Base-by-base conservation (phyloP, 2,888 invertebrate species). In the Ormyrus rosae region DNA sequence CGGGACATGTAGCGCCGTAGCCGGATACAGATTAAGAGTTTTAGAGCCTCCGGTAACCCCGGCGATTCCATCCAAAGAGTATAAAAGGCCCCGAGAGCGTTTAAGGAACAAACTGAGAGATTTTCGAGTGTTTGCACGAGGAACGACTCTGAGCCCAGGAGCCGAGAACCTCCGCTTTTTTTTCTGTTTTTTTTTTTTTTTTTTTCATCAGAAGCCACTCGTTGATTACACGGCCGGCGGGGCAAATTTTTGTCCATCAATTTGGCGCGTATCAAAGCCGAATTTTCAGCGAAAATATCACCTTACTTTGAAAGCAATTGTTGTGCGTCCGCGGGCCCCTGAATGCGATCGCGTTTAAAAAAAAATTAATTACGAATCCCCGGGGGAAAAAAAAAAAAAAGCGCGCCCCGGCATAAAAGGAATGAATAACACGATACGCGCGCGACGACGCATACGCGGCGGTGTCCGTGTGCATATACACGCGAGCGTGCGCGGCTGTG, bases 11-110 rank as follows among this genome's bases (percentile, higher is more conserved):
- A 89, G 88, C 86, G 85, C 86, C 87, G 86, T 87, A 86, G 86
- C 87, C 86, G 86, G 89, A 86, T 88, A 87, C 88, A 88, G 88
- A 89, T 89, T 88, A 89, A 87, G 86, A 87, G 86, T 88, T 87
- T 87, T 87, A 86, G 87, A 86, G 87, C 81, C 76, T 79, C 81
- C 79, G 79, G 81, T 81, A 79, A 79, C 68, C 72, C 19, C 76
- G 67, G 63, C 69, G 78, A 78, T 81, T 78, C 67, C 61, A 61
- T 60, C 70, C 74, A 60, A 64, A 78, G 56, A 61, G 68, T 63
- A 65, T 61, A 70, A 77, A 76, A 64, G 64, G 63, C 71, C 8
- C 6, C 63, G 9, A 10, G 19, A 34, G 60, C 77, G 70, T 81
- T 81, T 81, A 81, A 74, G 67, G 45, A 60, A 81, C 75, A 76